Base-by-base conservation (phyloP, 2,113 vertebrate species). In the Sardina pilchardus region DNA sequence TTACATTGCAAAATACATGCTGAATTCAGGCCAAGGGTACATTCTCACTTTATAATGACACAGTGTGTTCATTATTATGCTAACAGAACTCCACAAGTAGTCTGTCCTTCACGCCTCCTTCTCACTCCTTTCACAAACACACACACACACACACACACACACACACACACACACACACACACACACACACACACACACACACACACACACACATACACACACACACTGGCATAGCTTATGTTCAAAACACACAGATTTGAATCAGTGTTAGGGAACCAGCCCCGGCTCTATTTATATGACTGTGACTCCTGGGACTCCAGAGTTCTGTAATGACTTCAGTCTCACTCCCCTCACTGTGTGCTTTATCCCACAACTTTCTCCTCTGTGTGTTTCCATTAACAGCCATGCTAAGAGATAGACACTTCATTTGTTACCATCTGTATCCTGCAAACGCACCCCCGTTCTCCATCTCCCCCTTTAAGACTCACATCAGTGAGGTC, bases 1-100 rank as follows among this genome's bases (percentile, higher is more conserved):
- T 86, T 88, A 83, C 56, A 56, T 90, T 83, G 83, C 82, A 88
- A 85, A 88, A 83, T 48, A 84, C 82, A 26, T 30, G 26, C 63
- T 10, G 63, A 71, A 26, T 12, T 6, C 71, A 36, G 16, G 12
- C 71, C 71, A 78, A 39, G 30, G 16, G 71, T 3, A 34, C 30
- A 59, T 6, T 24, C 24, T 21, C 4, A 53, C 50, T 53, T 53
- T 14, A 19, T 53, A 53, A 53, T 17, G 3, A 59, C 21, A 24
- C 53, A 59, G 19, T 59, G 53, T 59, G 21, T 59, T 24, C 1
- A 24, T 21, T 59, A 59, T 53, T 53, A 1, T 19, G 50, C 14
- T 53, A 19, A 53, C 14, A 47, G 45, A 9, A 14, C 45, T 47
- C 1, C 45, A 47, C 12, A 47, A 47, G 45, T 47, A 63, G 21